These are phyloP conservation scores for Aspidiotus rigidus DNA, from an alignment of 2,888 invertebrate genomes.

Conservation along the genomic window DNA sequence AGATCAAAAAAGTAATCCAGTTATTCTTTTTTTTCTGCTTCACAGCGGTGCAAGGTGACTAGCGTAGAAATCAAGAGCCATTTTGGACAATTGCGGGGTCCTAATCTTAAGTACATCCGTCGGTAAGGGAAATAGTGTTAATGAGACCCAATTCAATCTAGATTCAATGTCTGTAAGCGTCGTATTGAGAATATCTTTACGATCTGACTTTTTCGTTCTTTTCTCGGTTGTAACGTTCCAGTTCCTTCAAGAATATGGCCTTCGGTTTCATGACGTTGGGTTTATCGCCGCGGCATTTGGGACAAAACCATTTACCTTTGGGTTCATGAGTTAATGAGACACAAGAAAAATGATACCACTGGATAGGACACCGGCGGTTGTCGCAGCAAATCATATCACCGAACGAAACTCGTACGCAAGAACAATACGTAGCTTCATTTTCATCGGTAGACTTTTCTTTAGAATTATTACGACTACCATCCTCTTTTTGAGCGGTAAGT, in stretches of 20 bases:
- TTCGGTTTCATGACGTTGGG: slow-evolving; percentile 89
- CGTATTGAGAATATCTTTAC: slow-evolving; percentile 25
- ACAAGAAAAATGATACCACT: slow-evolving; percentile 98
- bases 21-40: no score
- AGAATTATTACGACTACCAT: slow-evolving; percentile 46
- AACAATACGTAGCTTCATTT: slow-evolving; percentile 92
- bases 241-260: slow-evolving; percentile 77
- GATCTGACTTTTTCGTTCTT: slow-evolving; percentile 64
- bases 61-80: no score
- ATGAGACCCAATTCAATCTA: no score
- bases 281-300: slow-evolving; percentile 88
- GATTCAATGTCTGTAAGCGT: no score
- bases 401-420: slow-evolving; percentile 89
- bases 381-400: slow-evolving; percentile 99
- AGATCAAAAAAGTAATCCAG: no score
- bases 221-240: slow-evolving; percentile 83
- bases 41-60: no score
- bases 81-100: no score
- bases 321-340: slow-evolving; percentile 86
- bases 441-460: slow-evolving; percentile 57
- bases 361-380: slow-evolving; percentile 91
- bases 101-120: no score
- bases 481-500: slow-evolving; percentile 74
- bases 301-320: slow-evolving; percentile 97
- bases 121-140: no score